Evolutionary conservation across 2,888 invertebrate species (phyloP).

Genomic region (Heliconius sara): DNA sequence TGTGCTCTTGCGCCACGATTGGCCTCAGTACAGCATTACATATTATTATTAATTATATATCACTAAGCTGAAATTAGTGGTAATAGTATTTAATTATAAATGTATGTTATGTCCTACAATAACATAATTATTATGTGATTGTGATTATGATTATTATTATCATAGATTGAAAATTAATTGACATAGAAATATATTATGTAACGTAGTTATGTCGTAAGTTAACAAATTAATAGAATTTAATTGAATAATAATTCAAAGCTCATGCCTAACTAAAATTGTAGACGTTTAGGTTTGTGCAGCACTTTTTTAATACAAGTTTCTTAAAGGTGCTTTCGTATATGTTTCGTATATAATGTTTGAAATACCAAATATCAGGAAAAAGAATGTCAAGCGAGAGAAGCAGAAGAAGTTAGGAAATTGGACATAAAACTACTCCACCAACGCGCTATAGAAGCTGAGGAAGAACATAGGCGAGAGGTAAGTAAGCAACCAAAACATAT

Average conservation of each 20-base stretch:
- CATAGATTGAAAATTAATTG: not conserved
- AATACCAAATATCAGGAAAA: constrained; percentile 70
- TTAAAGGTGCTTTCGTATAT: not conserved
- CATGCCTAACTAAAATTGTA: too few species aligned
- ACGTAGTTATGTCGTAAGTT: not conserved
- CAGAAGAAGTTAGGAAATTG: constrained; percentile 82
- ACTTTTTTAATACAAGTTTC: too few species aligned
- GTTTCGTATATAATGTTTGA: not conserved
- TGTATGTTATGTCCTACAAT: not conserved
- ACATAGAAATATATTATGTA: not conserved
- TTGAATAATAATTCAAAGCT: too few species aligned
- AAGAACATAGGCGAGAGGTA: constrained; percentile 82
- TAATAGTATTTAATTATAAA: not conserved
- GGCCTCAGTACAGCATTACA: not conserved
- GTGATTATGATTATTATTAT: not conserved
- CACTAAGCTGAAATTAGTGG: too few species aligned
- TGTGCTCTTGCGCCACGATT: too few species aligned
- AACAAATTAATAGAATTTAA: not conserved
- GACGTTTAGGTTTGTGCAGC: too few species aligned
- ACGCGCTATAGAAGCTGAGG: constrained; percentile 85
- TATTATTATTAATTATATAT: not conserved
- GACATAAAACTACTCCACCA: constrained; percentile 86
- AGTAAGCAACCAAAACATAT: constrained; percentile 33
- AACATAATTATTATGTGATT: not conserved
- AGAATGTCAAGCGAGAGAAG: constrained; percentile 83